These are phyloP conservation scores for Cervus canadensis DNA, from an alignment of 2,113 vertebrate genomes.

Conservation along the genomic window DNA sequence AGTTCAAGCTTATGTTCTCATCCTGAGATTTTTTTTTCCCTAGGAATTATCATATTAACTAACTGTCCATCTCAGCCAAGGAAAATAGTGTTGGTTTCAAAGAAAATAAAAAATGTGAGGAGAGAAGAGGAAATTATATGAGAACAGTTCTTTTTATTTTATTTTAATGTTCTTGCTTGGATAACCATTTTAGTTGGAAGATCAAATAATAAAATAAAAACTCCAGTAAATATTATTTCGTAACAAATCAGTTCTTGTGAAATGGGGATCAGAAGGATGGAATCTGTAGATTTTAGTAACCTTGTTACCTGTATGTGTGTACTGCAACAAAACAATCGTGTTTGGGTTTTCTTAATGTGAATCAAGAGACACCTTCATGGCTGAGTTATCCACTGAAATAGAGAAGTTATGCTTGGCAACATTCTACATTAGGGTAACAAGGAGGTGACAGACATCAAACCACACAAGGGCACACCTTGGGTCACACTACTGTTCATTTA, in stretches of 20 bases:
- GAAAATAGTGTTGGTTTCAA: background rate
- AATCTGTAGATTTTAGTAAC: background rate
- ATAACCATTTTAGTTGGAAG: background rate
- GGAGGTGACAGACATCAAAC: background rate
- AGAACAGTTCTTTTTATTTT: background rate
- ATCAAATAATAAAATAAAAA: conserved; percentile 1
- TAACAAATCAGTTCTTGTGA: background rate
- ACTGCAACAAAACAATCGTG: background rate
- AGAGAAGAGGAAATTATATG: background rate
- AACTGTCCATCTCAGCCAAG: background rate
- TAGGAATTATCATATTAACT: background rate
- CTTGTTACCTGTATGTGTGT: background rate
- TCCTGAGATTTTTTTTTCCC: background rate
- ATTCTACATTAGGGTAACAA: background rate
- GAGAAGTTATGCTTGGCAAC: background rate
- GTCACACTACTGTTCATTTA: background rate
- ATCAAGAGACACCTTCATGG: background rate
- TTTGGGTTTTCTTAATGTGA: background rate
- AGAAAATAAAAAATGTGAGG: background rate
- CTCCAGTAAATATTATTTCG: background rate
- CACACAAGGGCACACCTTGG: background rate
- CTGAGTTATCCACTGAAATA: background rate
- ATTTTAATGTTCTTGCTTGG: background rate
- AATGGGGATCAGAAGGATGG: background rate
- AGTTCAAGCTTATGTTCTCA: background rate